phyloP scores from a whole-genome alignment of 2,888 invertebrate species.

The Imbricaverruca yamaguchii region DNA sequence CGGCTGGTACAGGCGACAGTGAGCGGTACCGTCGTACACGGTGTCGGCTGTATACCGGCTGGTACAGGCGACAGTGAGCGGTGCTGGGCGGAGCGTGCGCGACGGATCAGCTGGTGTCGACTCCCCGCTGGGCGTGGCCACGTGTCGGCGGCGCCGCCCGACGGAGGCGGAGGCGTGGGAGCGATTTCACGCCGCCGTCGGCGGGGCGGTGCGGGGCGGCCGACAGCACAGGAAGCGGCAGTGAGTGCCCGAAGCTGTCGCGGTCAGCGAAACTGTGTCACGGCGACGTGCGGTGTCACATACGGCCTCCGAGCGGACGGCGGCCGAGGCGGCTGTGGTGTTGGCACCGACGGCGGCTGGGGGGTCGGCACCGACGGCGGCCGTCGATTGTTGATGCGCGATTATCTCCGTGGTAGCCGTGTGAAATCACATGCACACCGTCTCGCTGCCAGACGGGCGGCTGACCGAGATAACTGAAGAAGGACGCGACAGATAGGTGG shows the following conservation, averaged over 20 bases:
- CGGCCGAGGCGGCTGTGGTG: not conserved
- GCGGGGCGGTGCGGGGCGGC: not conserved
- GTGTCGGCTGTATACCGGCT: too few species aligned
- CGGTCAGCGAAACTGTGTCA: not conserved
- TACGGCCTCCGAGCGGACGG: not conserved
- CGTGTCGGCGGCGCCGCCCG: not conserved
- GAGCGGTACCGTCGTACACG: too few species aligned
- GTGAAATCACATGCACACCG: too few species aligned
- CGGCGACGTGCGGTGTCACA: not conserved
- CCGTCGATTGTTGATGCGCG: not conserved
- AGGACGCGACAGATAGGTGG: not conserved
- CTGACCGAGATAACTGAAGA: too few species aligned
- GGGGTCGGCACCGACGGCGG: not conserved
- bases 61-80: too few species aligned
- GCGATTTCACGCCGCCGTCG: not conserved
- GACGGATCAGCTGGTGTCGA: not conserved
- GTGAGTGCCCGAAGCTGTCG: not conserved
- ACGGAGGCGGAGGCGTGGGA: not conserved
- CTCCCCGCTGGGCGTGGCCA: not conserved
- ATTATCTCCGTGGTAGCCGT: too few species aligned
- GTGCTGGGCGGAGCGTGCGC: too few species aligned
- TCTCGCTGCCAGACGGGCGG: too few species aligned
- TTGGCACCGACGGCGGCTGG: too few species aligned
- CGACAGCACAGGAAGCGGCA: not conserved
- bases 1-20: too few species aligned